Conservation (phyloP, 2,113 vertebrate genomes). For the Excalfactoria chinensis region DNA sequence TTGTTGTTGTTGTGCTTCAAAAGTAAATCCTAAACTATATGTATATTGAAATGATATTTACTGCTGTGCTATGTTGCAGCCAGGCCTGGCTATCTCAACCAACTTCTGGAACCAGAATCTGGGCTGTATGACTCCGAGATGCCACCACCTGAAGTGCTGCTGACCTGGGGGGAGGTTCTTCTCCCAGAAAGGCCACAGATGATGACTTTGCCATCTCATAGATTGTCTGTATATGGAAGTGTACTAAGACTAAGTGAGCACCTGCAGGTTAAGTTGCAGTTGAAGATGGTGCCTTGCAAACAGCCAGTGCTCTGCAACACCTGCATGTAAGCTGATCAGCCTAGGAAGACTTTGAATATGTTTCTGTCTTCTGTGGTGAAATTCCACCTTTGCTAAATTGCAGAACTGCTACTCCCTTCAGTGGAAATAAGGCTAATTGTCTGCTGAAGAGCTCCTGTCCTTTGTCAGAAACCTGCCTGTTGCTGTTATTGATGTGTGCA, state of each 20-base stretch:
- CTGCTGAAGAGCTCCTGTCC: neutral
- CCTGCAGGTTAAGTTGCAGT: neutral
- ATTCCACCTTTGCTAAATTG: neutral
- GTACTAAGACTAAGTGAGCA: neutral
- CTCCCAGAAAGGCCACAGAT: neutral
- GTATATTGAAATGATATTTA: neutral
- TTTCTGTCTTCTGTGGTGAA: neutral
- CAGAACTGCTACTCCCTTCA: neutral
- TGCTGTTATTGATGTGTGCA: neutral
- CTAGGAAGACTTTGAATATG: neutral
- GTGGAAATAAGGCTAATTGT: neutral
- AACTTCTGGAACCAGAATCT: neutral
- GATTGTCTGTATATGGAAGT: neutral
- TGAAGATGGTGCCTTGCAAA: neutral
- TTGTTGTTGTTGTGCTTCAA: too few relatives aligned
- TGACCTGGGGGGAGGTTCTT: neutral
- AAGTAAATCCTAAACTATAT: neutral
- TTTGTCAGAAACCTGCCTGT: neutral
- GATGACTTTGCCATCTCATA: rapidly evolving
- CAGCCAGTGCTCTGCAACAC: neutral
- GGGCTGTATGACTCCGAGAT: neutral
- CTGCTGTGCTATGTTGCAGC: rapidly evolving
- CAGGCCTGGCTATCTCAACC: neutral
- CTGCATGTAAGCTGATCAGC: rapidly evolving
- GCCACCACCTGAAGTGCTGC: neutral